A percentile compares a stretch with the other conserved stretches of the same genome.
Evolutionary conservation across 2,797 vertebrate species (phyloP).

Genomic region (Catostomus latipinnis): DNA sequence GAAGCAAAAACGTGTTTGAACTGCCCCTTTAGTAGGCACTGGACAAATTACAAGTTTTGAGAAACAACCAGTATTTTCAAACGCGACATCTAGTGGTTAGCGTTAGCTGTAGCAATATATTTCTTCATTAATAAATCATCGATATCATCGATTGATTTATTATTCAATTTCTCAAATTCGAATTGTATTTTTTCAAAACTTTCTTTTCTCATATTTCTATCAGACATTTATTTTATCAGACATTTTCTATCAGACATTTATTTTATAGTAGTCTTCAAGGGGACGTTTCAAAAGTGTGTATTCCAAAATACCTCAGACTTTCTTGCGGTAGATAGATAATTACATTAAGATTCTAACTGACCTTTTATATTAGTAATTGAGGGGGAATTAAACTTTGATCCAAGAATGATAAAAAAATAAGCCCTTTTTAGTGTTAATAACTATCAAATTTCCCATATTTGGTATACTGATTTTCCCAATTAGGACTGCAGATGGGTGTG

Average conservation of each 20-base stretch:
- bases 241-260: not conserved
- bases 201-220: not conserved
- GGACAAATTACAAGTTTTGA: not conserved
- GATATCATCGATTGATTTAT: not conserved
- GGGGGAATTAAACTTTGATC: not conserved
- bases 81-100: conserved; percentile 1
- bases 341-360: not conserved
- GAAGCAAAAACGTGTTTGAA: no score
- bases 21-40: no score
- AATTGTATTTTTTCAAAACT: not conserved
- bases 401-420: not conserved
- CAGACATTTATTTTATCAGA: not conserved
- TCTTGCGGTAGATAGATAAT: no score
- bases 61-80: not conserved
- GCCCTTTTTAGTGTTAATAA: conserved; percentile 42
- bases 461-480: conserved; percentile 28
- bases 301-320: not conserved
- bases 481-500: conserved; percentile 46
- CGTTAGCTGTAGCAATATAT: not conserved
- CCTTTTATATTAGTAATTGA: not conserved
- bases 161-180: not conserved
- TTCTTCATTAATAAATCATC: not conserved
- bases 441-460: conserved; percentile 29
- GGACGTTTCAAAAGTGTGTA: not conserved
- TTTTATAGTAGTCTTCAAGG: not conserved